Base-by-base conservation (phyloP, 2,113 vertebrate species). In the Osmerus mordax region DNA sequence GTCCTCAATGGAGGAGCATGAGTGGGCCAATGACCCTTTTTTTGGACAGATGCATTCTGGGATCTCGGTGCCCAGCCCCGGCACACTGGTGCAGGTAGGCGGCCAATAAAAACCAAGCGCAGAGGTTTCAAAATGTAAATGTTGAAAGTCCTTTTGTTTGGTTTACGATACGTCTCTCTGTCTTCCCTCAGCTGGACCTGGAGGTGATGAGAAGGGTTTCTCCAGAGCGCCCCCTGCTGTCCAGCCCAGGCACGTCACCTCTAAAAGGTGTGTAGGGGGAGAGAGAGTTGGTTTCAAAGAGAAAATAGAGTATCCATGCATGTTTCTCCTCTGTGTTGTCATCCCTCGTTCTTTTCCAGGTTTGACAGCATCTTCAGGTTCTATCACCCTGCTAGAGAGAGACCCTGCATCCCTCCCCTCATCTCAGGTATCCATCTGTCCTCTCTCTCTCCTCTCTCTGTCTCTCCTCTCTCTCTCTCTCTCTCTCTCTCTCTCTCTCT, bases 331-430 rank as follows among this genome's bases (percentile, higher is more conserved):
- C n/a, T 8, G 18, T 41, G 11, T 21, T 32, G 8, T 63, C 4
- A 29, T 62, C 25, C 25, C 9, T 62, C 13, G 14, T 3, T 41
- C 32, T n/a, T 41, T 65, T 8, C 0, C 79, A 91, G 92, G 19
- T 29, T 76, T 89, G 14, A 91, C 90, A 1, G 88, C 85, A 0
- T 78, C 91, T 14, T 89, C 87, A 4, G 91, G 93, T 0, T 65
- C 21, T 65, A 95, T 96, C 84, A 96, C 94, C 0, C 73, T 96
- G 70, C 84, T 6, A 29, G 95, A 96, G 71, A 56, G 1, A 0
- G 90, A 92, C 65, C 91, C 91, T 89, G 0, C 76, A 86, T 3
- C 36, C 0, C 29, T 93, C 68, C 88, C 89, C 5, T 6, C 4
- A 0, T 67, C 91, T 3, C 93, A 94, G 87, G 95, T 94, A 71